phyloP scores from a whole-genome alignment of 2,113 vertebrate genomes.

The Laticauda colubrina region DNA sequence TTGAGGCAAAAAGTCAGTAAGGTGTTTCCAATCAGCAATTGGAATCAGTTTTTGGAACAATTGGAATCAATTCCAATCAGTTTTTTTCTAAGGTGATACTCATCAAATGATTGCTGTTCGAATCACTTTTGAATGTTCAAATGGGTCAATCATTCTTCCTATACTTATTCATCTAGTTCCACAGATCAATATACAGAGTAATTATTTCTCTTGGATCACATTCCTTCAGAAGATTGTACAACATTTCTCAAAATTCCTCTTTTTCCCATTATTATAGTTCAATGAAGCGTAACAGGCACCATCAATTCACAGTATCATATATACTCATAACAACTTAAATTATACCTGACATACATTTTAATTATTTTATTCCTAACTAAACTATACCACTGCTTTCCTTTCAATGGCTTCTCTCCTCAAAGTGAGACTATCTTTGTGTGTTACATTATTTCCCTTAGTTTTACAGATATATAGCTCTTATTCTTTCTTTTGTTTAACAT shows the following conservation, averaged over 20 bases:
- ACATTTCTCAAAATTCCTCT: not conserved
- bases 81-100: not conserved
- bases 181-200: not conserved
- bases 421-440: not conserved
- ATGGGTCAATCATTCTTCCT: not conserved
- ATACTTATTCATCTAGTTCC: not conserved
- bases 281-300: not conserved
- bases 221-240: not conserved
- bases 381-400: not conserved
- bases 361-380: not conserved
- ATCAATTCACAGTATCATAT: not conserved
- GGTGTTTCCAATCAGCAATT: not conserved
- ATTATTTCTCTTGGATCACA: not conserved
- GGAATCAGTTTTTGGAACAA: too few species aligned
- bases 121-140: not conserved
- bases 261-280: not conserved
- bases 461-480: not conserved
- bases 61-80: too few species aligned
- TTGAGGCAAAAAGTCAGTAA: not conserved
- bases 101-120: not conserved
- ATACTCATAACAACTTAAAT: not conserved
- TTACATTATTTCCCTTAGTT: not conserved
- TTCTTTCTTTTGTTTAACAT: not conserved
- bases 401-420: not conserved
- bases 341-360: not conserved